phyloP scores from a whole-genome alignment of 2,797 vertebrate genomes.

The Mallotus villosus region DNA sequence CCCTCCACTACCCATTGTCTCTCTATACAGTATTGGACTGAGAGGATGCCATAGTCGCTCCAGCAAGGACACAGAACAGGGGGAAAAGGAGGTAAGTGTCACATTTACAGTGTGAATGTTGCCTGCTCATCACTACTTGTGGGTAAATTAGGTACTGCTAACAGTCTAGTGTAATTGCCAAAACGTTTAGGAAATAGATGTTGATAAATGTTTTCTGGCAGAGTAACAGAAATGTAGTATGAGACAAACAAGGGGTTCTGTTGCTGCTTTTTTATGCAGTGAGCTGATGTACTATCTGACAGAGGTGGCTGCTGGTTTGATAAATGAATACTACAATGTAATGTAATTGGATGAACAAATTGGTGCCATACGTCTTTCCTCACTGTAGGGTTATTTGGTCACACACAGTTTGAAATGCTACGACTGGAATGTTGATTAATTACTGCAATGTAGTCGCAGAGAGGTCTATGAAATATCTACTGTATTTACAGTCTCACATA shows the following conservation, averaged over 20 bases:
- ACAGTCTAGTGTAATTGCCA: background rate
- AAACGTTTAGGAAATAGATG: slow-evolving; percentile 4
- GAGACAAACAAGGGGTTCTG: slow-evolving; percentile 29
- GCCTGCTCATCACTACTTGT: slow-evolving; percentile 30
- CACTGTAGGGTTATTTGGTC: slow-evolving; percentile 5
- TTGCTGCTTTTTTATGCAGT: slow-evolving; percentile 47
- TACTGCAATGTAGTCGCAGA: slow-evolving; percentile 23
- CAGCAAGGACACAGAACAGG: slow-evolving; percentile 58
- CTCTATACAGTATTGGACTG: slow-evolving; percentile 70
- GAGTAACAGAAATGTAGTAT: slow-evolving; percentile 29
- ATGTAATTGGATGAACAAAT: slow-evolving; percentile 8
- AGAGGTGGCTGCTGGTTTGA: slow-evolving; percentile 29
- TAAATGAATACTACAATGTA: slow-evolving; percentile 19
- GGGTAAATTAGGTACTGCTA: slow-evolving; percentile 13
- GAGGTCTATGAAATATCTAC: background rate
- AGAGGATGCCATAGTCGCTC: slow-evolving; percentile 67
- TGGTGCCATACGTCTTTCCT: slow-evolving; percentile 11
- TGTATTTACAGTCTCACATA: background rate
- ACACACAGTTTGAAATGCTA: slow-evolving; percentile 23
- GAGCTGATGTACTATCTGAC: slow-evolving; percentile 39
- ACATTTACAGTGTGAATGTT: slow-evolving; percentile 50
- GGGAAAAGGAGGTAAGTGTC: slow-evolving; percentile 65
- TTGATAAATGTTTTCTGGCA: slow-evolving; percentile 36
- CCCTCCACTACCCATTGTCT: slow-evolving; percentile 68
- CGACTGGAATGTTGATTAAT: slow-evolving; percentile 12